phyloP scores from a whole-genome alignment of 2,888 invertebrate genomes.

The Drosophila suboccidentalis region DNA sequence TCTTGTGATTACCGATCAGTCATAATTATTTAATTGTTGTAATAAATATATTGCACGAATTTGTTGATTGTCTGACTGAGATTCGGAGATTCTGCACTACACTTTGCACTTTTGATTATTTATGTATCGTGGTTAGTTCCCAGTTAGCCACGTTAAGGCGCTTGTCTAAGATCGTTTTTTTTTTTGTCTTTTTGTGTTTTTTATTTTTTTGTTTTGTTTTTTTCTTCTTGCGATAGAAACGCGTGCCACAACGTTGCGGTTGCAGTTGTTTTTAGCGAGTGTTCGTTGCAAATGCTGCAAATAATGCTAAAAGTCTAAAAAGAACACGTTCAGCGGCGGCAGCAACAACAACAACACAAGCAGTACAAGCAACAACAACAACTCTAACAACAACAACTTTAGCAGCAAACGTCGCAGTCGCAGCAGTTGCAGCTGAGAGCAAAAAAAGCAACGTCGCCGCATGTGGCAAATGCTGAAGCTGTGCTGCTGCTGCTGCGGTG shows the following conservation, averaged over 20 bases:
- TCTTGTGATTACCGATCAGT: conserved; percentile 1
- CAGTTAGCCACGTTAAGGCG: conserved; percentile 23
- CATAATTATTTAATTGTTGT: conserved; percentile 19
- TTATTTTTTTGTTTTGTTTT: conserved; percentile 35
- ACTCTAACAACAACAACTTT: conserved; percentile 39
- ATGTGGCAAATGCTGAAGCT: conserved; percentile 76
- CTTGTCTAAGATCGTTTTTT: conserved; percentile 36
- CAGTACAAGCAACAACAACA: conserved; percentile 33
- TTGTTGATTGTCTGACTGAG: conserved; percentile 25
- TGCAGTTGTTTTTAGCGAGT: conserved; percentile 85
- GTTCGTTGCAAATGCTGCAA: conserved; percentile 85
- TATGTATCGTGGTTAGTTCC: not conserved
- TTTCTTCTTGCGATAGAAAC: conserved; percentile 77
- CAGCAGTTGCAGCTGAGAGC: conserved; percentile 60
- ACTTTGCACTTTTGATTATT: conserved; percentile 27
- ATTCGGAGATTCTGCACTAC: conserved; percentile 1
- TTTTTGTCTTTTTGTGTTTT: conserved; percentile 32
- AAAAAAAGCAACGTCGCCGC: conserved; percentile 67
- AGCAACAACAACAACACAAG: conserved; percentile 58
- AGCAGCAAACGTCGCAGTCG: conserved; percentile 45
- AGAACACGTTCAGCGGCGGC: conserved; percentile 79
- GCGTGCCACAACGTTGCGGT: conserved; percentile 85
- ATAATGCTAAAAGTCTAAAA: conserved; percentile 84
- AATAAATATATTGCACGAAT: conserved; percentile 45
- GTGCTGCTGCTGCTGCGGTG: conserved; percentile 8